Percentiles rank a stretch among this genome's conserved stretches.
Conservation (phyloP, 2,888 invertebrate genomes). For the Drosophila kambysellisi region DNA sequence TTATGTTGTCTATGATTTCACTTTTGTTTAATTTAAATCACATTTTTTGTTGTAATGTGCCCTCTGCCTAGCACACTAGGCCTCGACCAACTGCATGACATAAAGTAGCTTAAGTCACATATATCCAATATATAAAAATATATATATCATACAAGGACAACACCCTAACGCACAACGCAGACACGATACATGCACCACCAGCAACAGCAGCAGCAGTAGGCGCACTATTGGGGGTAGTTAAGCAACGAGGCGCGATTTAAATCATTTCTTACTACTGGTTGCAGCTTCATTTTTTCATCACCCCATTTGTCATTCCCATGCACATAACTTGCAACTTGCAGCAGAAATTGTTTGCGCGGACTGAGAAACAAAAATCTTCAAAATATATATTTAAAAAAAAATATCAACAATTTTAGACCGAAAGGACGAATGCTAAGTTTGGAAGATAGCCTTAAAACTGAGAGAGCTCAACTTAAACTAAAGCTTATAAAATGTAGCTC, state of each 20-base stretch:
- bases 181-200: conserved; percentile 22
- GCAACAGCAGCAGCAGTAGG: not conserved
- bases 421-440: not conserved
- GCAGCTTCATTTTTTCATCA: conserved; percentile 1
- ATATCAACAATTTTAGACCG: not conserved
- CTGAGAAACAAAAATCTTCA: not conserved
- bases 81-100: conserved; percentile 53
- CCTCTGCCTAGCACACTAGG: conserved; percentile 50
- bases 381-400: not conserved
- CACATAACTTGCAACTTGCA: not conserved
- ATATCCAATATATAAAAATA: conserved; percentile 11
- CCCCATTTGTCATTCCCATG: conserved; percentile 3
- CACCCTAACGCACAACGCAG: conserved; percentile 36
- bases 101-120: conserved; percentile 10
- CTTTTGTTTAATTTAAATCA: conserved; percentile 12
- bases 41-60: conserved; percentile 41
- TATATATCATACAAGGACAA: conserved; percentile 44
- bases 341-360: not conserved
- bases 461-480: not conserved
- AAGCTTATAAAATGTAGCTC: not conserved
- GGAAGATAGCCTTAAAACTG: not conserved
- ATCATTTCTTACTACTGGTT: not conserved
- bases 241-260: conserved; percentile 11
- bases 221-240: conserved; percentile 45
- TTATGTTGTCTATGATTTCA: conserved; percentile 20